Base-by-base conservation (phyloP, 2,797 vertebrate species). In the Toxotes lorentzi region DNA sequence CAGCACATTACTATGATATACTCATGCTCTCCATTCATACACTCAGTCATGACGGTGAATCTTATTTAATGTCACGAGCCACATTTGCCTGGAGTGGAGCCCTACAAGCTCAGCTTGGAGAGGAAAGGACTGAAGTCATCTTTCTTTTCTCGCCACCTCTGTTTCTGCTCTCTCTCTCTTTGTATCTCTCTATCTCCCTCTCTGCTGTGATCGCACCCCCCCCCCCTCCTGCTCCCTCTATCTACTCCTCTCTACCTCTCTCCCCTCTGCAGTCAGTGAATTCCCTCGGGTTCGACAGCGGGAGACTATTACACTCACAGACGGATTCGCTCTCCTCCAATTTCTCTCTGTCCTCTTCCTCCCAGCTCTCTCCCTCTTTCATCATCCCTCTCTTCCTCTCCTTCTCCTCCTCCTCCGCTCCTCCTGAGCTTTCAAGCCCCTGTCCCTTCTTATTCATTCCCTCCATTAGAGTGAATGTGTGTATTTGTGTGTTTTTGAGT, bases 231-330 rank as follows among this genome's bases (percentile, higher is more conserved):
- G 89, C 77, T 87, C 89, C 84, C 84, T 84, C 88, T 76, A 58
- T 83, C 87, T 82, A 66, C 82, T 82, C 79, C 85, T 70, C 71
- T 66, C 70, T 68, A 35, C 82, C 89, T 83, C 89, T 83, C 88
- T 84, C 70, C 88, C 91, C 77, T 85, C 94, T 91, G 94, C 94
- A 94, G 94, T 93, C 80, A 75, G 91, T 93, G 93, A 93, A 90
- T 94, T 92, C 94, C 94, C 93, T 70, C 71, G 86, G 90, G 94
- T 93, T 91, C 82, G 79, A 92, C 93, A 91, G 91, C 94, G 83
- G 93, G 92, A 95, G 94, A 94, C 94, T 93, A 95, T 95, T 94
- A 94, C 91, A 87, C 92, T 94, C 93, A 91, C 94, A 95, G 94
- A 94, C 92, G 83, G 94, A 95, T 92, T 95, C 93, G 89, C 94